Conservation (phyloP, 2,888 invertebrate species). For the Parasteatoda lunata region DNA sequence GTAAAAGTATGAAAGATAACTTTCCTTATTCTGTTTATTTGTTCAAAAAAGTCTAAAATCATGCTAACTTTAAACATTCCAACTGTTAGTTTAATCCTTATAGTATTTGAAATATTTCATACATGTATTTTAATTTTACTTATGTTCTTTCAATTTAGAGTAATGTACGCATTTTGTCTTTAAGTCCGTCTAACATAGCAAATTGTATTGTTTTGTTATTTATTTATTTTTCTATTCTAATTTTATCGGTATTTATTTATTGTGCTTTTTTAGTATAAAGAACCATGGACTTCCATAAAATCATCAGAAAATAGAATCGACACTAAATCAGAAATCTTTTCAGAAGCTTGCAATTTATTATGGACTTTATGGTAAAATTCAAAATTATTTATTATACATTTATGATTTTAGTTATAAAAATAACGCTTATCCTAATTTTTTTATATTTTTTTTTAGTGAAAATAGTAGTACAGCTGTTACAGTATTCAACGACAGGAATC, state of each 20-base stretch:
- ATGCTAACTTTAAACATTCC: no score
- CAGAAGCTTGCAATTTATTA: constrained; percentile 81
- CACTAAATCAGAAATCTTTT: constrained; percentile 80
- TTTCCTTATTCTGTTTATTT: no score
- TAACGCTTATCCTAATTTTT: background rate
- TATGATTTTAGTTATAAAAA: background rate
- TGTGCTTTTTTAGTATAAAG: constrained; percentile 71
- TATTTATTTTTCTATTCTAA: background rate
- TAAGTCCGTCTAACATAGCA: no score
- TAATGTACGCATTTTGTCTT: no score
- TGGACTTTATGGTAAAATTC: constrained; percentile 80
- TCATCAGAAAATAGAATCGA: constrained; percentile 75
- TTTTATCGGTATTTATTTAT: background rate
- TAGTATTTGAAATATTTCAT: no score
- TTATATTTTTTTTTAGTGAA: constrained; percentile 73
- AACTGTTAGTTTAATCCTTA: no score
- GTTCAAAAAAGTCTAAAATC: no score
- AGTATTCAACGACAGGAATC: constrained; percentile 80
- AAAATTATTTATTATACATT: background rate
- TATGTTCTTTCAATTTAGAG: no score
- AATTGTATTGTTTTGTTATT: no score
- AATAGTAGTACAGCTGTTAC: constrained; percentile 79
- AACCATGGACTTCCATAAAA: constrained; percentile 72
- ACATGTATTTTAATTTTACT: no score
- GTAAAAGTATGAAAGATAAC: no score